A percentile compares a stretch with the other conserved stretches of the same genome.
These are phyloP conservation scores for Ptychoptera contaminata DNA, from an alignment of 2,888 invertebrate genomes.

Conservation along the genomic window DNA sequence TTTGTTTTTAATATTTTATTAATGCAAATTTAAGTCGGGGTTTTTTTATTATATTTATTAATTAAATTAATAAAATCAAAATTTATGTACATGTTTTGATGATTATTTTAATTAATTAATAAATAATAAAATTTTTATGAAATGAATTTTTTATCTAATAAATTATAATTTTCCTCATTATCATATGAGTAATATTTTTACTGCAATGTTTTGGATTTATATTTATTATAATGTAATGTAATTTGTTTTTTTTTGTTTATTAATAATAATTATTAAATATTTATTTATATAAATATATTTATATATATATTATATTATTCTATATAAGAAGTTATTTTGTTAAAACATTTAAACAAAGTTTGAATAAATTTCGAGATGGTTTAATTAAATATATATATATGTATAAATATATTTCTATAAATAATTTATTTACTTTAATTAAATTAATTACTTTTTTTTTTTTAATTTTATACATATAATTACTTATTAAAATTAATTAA, in stretches of 20 bases:
- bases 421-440: slow-evolving; percentile 20
- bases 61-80: too few relatives aligned
- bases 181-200: not conserved
- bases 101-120: too few relatives aligned
- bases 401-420: slow-evolving; percentile 7
- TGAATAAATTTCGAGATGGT: slow-evolving; percentile 5
- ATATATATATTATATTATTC: not conserved
- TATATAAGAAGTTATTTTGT: not conserved
- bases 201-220: not conserved
- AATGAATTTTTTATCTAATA: too few relatives aligned
- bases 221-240: not conserved
- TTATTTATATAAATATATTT: slow-evolving; percentile 6
- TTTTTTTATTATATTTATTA: too few relatives aligned
- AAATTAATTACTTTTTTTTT: slow-evolving; percentile 9
- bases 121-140: too few relatives aligned
- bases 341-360: too few relatives aligned
- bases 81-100: too few relatives aligned
- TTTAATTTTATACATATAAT: slow-evolving; percentile 12
- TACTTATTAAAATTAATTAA: slow-evolving; percentile 14
- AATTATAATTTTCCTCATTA: too few relatives aligned
- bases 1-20: too few relatives aligned
- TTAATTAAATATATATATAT: slow-evolving; percentile 1
- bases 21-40: too few relatives aligned
- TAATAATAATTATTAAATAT: slow-evolving; percentile 7
- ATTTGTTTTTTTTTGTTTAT: not conserved